Evolutionary conservation across 2,113 vertebrate genomes (phyloP).

Genomic region (Pantherophis guttatus): DNA sequence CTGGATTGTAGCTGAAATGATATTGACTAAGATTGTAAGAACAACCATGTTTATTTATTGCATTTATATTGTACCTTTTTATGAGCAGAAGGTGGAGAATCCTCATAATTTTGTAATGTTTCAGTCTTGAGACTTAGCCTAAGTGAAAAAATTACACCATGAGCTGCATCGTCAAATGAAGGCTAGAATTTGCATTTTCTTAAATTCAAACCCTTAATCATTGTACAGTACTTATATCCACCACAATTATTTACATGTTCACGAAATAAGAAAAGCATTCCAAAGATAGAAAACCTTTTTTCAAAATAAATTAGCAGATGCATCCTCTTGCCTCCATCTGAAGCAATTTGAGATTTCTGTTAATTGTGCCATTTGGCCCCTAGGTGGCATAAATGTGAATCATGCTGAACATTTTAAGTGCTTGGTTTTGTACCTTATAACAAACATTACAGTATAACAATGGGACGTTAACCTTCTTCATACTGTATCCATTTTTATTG

Average conservation of each 20-base stretch:
- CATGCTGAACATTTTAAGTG: neutral
- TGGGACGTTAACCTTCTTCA: neutral
- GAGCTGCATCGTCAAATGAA: neutral
- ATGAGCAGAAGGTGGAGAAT: neutral
- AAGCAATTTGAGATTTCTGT: neutral
- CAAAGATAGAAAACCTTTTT: neutral
- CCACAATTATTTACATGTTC: neutral
- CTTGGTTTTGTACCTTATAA: neutral
- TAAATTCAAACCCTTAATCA: neutral
- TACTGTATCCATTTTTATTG: neutral
- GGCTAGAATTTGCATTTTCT: neutral
- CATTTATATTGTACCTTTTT: neutral
- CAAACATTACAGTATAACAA: neutral
- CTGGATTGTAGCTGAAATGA: neutral
- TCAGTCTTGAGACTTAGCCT: neutral
- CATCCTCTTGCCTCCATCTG: neutral
- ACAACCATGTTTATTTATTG: neutral
- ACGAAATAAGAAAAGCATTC: neutral
- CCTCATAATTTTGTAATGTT: neutral
- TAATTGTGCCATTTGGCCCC: neutral
- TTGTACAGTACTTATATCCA: neutral
- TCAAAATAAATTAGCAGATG: neutral
- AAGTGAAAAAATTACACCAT: neutral
- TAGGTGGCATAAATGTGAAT: neutral
- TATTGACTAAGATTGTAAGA: neutral